Conservation (phyloP, 2,113 vertebrate genomes). For the Pachycephala philippinensis region DNA sequence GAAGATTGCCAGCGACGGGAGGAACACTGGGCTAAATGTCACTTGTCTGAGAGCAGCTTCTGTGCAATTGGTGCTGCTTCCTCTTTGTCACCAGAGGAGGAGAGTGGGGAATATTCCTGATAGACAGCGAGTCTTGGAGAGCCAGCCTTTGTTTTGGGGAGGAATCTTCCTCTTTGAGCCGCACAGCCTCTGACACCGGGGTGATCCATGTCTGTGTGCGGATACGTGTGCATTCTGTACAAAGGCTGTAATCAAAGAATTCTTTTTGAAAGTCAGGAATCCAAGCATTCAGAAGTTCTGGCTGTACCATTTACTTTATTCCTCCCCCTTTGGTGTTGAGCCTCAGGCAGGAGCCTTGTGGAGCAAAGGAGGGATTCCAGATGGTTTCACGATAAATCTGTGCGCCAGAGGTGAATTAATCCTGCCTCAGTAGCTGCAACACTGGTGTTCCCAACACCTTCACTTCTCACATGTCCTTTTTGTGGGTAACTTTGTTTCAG, state of each 20-base stretch:
- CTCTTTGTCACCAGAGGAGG: not conserved
- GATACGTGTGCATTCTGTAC: not conserved
- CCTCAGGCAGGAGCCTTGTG: not conserved
- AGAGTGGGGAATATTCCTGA: not conserved
- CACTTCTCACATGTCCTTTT: not conserved
- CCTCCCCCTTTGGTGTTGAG: not conserved
- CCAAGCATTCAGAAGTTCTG: not conserved
- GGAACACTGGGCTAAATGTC: conserved; percentile 19
- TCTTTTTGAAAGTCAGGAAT: not conserved
- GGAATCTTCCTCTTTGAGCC: not conserved
- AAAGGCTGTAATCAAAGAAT: not conserved
- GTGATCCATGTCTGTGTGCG: not conserved
- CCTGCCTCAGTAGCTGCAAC: not conserved
- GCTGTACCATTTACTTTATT: not conserved
- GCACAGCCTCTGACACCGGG: not conserved
- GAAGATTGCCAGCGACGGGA: not conserved
- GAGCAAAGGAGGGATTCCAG: not conserved
- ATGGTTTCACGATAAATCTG: not conserved
- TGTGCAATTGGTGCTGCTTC: not conserved
- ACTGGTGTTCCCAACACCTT: not conserved
- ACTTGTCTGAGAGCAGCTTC: not conserved
- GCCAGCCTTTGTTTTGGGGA: not conserved
- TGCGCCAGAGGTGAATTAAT: not conserved
- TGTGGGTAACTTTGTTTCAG: not conserved
- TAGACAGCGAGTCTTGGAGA: not conserved